Evolutionary conservation across 1,140 invertebrate genomes (phyloP).

Genomic region (Liolophura sinensis): DNA sequence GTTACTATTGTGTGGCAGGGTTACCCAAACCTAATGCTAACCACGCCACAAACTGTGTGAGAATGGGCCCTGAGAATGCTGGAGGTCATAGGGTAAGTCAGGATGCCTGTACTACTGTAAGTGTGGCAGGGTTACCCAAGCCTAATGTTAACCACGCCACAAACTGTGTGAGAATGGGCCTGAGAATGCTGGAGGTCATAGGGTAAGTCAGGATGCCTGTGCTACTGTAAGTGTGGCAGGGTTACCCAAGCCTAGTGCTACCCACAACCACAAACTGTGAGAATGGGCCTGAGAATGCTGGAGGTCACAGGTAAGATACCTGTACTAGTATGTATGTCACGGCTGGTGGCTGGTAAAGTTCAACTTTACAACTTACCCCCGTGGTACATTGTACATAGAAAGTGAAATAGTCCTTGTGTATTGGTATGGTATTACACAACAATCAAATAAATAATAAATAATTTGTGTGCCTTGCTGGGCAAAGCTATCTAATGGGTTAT

Average conservation of each 20-base stretch:
- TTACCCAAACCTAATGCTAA: conserved; percentile 83
- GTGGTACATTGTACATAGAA: too few relatives aligned
- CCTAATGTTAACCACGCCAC: conserved; percentile 85
- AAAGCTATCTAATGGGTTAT: too few relatives aligned
- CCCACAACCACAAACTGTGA: conserved; percentile 89
- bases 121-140: conserved; percentile 86
- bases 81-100: conserved; percentile 77
- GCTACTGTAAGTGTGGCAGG: conserved; percentile 91
- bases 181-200: conserved; percentile 85
- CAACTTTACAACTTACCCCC: too few relatives aligned
- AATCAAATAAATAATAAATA: too few relatives aligned
- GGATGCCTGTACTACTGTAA: too few relatives aligned
- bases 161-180: conserved; percentile 92
- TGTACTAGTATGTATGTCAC: conserved; percentile 73
- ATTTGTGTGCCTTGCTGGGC: too few relatives aligned
- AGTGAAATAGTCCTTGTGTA: too few relatives aligned
- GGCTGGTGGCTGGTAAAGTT: too few relatives aligned
- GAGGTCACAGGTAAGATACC: conserved; percentile 64
- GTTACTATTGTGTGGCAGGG: conserved; percentile 93
- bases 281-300: conserved; percentile 95
- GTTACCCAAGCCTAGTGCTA: conserved; percentile 80
- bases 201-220: too few relatives aligned
- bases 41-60: conserved; percentile 90
- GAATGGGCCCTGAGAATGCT: conserved; percentile 97
- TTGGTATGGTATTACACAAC: too few relatives aligned